These are phyloP conservation scores for Enteromius radiatus DNA, from an alignment of 2,797 vertebrate species.

Conservation along the genomic window DNA sequence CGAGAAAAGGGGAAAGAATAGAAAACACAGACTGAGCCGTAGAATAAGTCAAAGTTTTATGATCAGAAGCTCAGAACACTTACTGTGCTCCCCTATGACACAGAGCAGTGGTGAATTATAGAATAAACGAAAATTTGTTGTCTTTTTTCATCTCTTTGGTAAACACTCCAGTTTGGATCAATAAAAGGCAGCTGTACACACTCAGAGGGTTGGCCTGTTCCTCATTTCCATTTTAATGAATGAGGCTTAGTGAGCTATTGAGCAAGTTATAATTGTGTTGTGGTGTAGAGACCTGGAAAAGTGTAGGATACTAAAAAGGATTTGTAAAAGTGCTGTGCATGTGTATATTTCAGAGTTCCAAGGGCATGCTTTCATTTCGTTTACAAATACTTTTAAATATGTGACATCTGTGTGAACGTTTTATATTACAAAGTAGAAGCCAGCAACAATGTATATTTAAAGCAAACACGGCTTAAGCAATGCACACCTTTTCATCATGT, in stretches of 20 bases:
- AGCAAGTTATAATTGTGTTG: conserved; percentile 61
- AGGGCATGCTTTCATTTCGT: background rate
- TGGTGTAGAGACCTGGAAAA: conserved; percentile 47
- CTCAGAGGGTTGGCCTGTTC: conserved; percentile 45
- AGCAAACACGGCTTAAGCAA: conserved; percentile 11
- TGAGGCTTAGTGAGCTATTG: conserved; percentile 60
- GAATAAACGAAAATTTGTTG: conserved; percentile 62
- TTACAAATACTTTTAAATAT: conserved; percentile 5
- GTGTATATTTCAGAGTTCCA: conserved; percentile 11
- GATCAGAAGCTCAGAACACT: conserved; percentile 63
- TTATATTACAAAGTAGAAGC: background rate
- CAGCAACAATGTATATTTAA: background rate
- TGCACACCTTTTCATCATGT: background rate
- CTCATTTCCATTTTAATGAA: conserved; percentile 71
- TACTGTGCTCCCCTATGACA: conserved; percentile 51
- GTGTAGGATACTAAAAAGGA: conserved; percentile 32
- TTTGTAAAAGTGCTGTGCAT: conserved; percentile 12
- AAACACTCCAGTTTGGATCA: conserved; percentile 55
- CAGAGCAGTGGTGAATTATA: conserved; percentile 65
- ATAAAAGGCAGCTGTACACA: conserved; percentile 59
- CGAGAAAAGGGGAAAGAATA: conserved; percentile 24
- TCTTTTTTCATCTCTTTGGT: conserved; percentile 61
- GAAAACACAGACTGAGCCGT: conserved; percentile 45
- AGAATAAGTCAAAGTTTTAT: conserved; percentile 57
- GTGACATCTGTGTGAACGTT: background rate